Evolutionary conservation across 2,113 vertebrate genomes (phyloP), one percentile per base, ranked within the genome.

Genomic region (Delphinapterus leucas): DNA sequence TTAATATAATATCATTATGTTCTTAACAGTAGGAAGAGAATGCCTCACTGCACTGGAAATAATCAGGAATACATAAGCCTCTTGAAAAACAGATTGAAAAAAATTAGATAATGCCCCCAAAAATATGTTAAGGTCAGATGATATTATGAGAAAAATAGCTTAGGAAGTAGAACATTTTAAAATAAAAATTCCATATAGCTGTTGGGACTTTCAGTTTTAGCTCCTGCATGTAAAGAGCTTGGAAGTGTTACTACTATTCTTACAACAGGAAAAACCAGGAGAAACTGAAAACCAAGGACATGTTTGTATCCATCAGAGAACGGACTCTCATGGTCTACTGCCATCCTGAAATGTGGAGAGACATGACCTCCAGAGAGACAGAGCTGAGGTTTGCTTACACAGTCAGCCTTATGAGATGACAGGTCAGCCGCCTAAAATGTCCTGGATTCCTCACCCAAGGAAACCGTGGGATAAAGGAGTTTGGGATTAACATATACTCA

Each of bases 341-440:
- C 17, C 26, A 21, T 63, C 14, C 25, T 15, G 21, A 14, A 47
- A 26, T 6, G 70, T 49, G 17, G 20, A 47, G 5, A 12, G 4
- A 18, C 17, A 0, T 4, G 23, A 38, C 1, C 4, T 38, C 12
- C 21, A 8, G 25, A 1, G 26, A 84, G 28, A 31, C 28, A 15
- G 9, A 12, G 18, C 9, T 38, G 41, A 58, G 47, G 38, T 90
- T 73, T n/a, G 4, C 5, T 49, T 47, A 31, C 4, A 26, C 9
- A 36, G 41, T 49, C 38, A 60, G 67, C 12, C 36, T 73, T 6
- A 25, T 7, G 28, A 65, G 44, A n/a, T 14, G 26, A 12, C 1
- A 67, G 49, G 63, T 25, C 2, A 3, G 6, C 7, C 15, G 0
- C 9, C 18, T 44, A 21, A 68, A n/a, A 31, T 0, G 26, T 41